These are phyloP conservation scores for Opisthograptis luteolata DNA, from an alignment of 2,888 invertebrate species.

Conservation along the genomic window DNA sequence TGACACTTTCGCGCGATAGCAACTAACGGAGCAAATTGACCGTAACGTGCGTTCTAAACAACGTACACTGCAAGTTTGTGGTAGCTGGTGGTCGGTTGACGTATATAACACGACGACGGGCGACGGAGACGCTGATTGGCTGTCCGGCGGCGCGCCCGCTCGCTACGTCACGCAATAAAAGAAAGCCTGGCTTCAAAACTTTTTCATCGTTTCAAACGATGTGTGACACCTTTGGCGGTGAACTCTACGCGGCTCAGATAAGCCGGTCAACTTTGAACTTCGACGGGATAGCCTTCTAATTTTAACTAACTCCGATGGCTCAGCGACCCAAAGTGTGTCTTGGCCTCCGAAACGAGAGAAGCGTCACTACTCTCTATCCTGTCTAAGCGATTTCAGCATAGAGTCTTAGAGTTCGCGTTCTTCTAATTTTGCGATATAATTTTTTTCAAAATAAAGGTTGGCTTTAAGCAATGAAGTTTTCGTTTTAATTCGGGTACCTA, in stretches of 20 bases:
- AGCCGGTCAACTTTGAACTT: too few relatives aligned
- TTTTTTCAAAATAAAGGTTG: too few relatives aligned
- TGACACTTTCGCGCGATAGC: constrained; percentile 57
- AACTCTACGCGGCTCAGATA: constrained; percentile 23
- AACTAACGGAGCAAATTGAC: constrained; percentile 33
- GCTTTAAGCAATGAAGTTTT: too few relatives aligned
- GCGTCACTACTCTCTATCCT: too few relatives aligned
- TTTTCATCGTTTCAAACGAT: constrained; percentile 46
- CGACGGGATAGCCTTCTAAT: too few relatives aligned
- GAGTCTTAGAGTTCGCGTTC: too few relatives aligned
- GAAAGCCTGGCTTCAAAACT: constrained; percentile 60
- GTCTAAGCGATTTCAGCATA: too few relatives aligned
- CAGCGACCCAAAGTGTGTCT: too few relatives aligned
- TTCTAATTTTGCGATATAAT: too few relatives aligned
- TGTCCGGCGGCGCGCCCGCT: constrained; percentile 64
- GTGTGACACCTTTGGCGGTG: constrained; percentile 32
- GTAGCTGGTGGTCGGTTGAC: constrained; percentile 53
- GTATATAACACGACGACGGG: constrained; percentile 66
- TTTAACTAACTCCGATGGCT: too few relatives aligned
- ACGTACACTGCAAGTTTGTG: constrained; percentile 64
- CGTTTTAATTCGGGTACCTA: too few relatives aligned
- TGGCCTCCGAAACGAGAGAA: too few relatives aligned
- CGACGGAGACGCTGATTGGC: constrained; percentile 57
- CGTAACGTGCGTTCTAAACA: constrained; percentile 61
- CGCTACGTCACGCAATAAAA: constrained; percentile 61